Base-by-base conservation (phyloP, 2,888 invertebrate species). In the Cheilosia impressa region DNA sequence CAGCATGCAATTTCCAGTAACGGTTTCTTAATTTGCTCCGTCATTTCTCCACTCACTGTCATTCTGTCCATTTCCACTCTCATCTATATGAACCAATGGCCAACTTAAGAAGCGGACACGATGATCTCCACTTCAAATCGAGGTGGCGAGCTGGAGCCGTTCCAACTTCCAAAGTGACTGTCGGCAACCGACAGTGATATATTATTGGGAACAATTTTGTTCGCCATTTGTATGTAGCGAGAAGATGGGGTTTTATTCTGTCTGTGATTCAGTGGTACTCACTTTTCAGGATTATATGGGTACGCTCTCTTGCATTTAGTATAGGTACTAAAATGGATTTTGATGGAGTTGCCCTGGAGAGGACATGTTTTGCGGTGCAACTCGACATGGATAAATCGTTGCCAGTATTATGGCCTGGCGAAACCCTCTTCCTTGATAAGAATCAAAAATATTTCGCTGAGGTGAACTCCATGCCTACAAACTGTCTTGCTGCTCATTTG, bases 121-220 rank as follows among this genome's bases (percentile, higher is more conserved):
- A 52, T 43, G 7, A 65, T 71, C 50, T 66, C 38, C 34, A 66
- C 53, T 38, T 43, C 43, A 41, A 50, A 27, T 22, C 22, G 24
- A 9, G 13, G 22, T 34, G 63, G 55, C 58, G 60, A 66, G 60
- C 65, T 72, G 41, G 66, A 73, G 60, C 72, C 73, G 38, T n/a
- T n/a, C n/a, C n/a, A n/a, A n/a, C n/a, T 34, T 22, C 34, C 43
- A 60, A 34, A 38, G 38, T 57, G 71, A 45, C 52, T 69, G 45
- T 2, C 55, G 17, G 52, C 22, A 68, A 27, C 68, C 55, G 80
- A 73, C 80, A 80, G 66, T 80, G 80, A 80, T 80, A 68, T 68
- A 73, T 62, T 55, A 68, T 73, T 68, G 60, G 66, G 34, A 80
- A 62, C 65, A 68, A 60, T 58, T 71, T 65, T 78, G 5, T 15